Base-by-base conservation (phyloP, 2,113 vertebrate species). In the Mobula birostris region DNA sequence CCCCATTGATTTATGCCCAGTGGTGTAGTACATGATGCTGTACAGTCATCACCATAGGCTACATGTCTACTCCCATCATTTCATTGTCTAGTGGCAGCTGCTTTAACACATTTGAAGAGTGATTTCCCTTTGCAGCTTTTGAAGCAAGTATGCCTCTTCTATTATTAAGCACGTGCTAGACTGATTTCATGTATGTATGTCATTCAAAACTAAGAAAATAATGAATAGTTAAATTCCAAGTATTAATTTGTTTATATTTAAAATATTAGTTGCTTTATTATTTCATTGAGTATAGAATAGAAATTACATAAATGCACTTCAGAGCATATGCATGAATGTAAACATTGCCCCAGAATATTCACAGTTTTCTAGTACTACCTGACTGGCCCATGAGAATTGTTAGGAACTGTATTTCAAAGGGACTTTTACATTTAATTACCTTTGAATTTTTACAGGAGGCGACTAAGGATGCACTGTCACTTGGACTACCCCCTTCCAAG, bases 1-100 rank as follows among this genome's bases (percentile, higher is more conserved):
- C 83, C 83, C 83, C 83, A 87, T 58, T 70, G 61, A 92, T 70
- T 92, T 40, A 70, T 70, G 88, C 88, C 66, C n/a, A 40, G 36
- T 70, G 66, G 19, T 72, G 66, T 19, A 40, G 66, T 70, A 92
- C 66, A 92, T 68, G 63, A 14, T 70, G 56, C n/a, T 91, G 63
- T 24, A 72, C 88, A 40, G 88, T 92, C 68, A 92, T 92, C 88
- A 92, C 88, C 32, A 36, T 27, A 40, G 88, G n/a, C 63, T 40
- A n/a, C 32, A 17, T 92, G 88, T 72, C 61, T 19, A 21, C 9
- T 70, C 66, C 88, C 88, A 70, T 92, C 88, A 92, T 8, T 36
- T 70, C 66, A 63, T 63, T 27, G 56, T 63, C 83, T n/a, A 11
- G 9, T 48, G n/a, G n/a, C 66, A 70, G 32, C 66, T 92, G 88